A percentile compares a stretch with the other conserved stretches of the same genome.
These are phyloP conservation scores for Tyto alba DNA, from an alignment of 2,113 vertebrate species.

Conservation along the genomic window DNA sequence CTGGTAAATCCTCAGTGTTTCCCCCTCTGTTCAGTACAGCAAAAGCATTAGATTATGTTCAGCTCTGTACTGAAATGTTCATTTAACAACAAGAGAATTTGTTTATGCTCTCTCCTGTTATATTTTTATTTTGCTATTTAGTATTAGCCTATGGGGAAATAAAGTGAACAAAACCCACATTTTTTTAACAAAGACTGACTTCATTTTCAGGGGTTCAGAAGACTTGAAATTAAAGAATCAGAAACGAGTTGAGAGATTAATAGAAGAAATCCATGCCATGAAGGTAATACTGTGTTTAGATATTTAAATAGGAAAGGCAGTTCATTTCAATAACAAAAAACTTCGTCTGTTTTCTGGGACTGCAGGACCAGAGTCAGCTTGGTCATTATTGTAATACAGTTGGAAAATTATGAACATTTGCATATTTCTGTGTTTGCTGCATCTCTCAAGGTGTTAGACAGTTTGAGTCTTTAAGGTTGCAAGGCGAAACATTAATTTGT, in stretches of 20 bases:
- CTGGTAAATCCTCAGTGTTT: background rate
- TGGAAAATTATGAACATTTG: slow-evolving; percentile 27
- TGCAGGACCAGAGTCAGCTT: too few relatives aligned
- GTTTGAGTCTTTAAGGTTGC: slow-evolving; percentile 36
- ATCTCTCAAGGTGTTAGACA: slow-evolving; percentile 18
- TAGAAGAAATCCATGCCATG: slow-evolving; percentile 90
- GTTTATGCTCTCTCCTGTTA: background rate
- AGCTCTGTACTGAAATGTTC: background rate
- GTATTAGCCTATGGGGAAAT: background rate
- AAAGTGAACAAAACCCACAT: background rate
- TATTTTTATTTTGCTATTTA: background rate
- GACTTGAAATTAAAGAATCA: slow-evolving; percentile 80
- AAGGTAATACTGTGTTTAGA: slow-evolving; percentile 70
- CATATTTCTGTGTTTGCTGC: background rate
- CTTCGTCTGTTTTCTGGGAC: background rate
- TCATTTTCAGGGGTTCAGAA: slow-evolving; percentile 77
- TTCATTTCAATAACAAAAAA: background rate
- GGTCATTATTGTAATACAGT: too few relatives aligned
- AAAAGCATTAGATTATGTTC: background rate
- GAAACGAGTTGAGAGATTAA: slow-evolving; percentile 80
- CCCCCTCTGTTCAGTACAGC: background rate
- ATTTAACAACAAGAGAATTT: background rate
- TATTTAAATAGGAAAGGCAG: background rate
- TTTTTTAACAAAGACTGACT: background rate
- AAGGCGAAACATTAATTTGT: slow-evolving; percentile 32